Base-by-base conservation (phyloP, 1,140 invertebrate species). In the Cecropterus lyciades region DNA sequence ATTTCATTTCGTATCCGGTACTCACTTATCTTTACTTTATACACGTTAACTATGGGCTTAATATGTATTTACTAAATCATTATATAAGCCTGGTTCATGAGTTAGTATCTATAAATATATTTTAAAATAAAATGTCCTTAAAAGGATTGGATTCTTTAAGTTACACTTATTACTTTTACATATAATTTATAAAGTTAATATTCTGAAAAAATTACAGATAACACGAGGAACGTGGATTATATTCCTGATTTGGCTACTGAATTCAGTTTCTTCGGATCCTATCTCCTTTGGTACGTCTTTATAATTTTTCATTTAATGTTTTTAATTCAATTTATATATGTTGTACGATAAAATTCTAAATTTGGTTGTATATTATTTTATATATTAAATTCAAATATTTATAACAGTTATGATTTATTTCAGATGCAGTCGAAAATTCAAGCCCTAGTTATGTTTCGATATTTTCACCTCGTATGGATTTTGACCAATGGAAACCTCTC, bases 401-500 rank as follows among this genome's bases (percentile, higher is more conserved):
- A 37, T 37, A 37, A 11, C 10, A 11, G 3, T 20, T 14, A 67
- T 16, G 9, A 52, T 69, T 37, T 51, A 65, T 84, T 87, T 20
- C 82, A 85, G 85, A 83, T 76, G 70, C 69, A 30, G 60, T 45
- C 16, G 78, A 80, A 8, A 78, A 68, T n/a, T 59, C 67, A 45
- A 73, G 75, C 16, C 67, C 72, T 20, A 77, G 69, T 16, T 75
- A 71, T 13, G 74, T 79, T 9, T 85, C 85, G 1, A 82, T 95
- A 52, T 95, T 96, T 70, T 94, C 94, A 0, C 95, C 95, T 0
- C 90, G 94, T 15, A 95, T 96, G 94, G 94, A 96, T 70, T 96
- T 95, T 77, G 93, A 94, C 52, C 95, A 96, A 82, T 97, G 96
- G 96, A 96, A 95, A 63, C 96, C 96, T 1, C 77, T 95, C 42